These are phyloP conservation scores for Limnephilus lunatus DNA, from an alignment of 2,888 invertebrate genomes.

Conservation along the genomic window DNA sequence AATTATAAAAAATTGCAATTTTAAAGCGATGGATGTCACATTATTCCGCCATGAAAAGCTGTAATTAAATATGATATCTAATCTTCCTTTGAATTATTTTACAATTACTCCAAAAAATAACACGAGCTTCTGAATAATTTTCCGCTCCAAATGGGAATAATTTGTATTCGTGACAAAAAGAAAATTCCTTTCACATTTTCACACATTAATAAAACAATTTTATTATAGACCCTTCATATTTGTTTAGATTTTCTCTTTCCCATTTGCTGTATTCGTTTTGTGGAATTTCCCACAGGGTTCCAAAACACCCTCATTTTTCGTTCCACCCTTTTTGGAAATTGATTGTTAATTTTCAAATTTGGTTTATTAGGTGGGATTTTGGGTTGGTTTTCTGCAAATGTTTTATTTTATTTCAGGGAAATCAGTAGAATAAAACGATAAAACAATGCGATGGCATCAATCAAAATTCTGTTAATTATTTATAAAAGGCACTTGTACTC, in stretches of 20 bases:
- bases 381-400: not conserved
- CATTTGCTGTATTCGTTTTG: conserved; percentile 11
- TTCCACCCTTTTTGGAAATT: conserved; percentile 2
- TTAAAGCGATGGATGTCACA: not conserved
- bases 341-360: not conserved
- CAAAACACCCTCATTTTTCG: not conserved
- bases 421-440: not conserved
- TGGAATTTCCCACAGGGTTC: conserved; percentile 19
- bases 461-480: not conserved
- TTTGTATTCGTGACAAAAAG: not conserved
- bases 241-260: not conserved
- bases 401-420: not conserved
- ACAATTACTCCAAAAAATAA: not conserved
- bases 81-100: not conserved
- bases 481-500: not conserved
- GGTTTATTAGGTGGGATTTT: not conserved
- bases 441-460: not conserved
- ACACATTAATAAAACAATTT: conserved; percentile 19
- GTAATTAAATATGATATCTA: not conserved
- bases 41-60: not conserved
- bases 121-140: not conserved
- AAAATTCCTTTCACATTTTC: not conserved
- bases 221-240: conserved; percentile 13
- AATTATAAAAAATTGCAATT: not conserved
- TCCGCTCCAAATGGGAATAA: not conserved